phyloP scores from a whole-genome alignment of 2,113 vertebrate genomes.

The Diglossa brunneiventris region DNA sequence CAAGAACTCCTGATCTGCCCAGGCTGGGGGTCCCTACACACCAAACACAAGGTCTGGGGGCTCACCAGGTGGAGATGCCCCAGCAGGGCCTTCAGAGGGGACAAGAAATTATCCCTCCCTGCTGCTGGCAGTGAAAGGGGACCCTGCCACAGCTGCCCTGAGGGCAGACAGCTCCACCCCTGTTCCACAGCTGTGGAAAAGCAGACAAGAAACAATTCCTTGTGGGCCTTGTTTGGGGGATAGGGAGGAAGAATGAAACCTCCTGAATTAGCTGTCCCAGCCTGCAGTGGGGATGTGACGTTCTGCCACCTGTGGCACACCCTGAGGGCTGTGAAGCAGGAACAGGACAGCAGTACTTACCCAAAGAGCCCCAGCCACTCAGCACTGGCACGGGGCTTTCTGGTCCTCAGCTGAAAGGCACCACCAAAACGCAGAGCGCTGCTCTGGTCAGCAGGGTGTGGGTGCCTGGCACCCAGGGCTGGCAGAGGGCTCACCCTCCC shows the following conservation, averaged over 20 bases:
- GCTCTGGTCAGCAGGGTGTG: rapidly evolving
- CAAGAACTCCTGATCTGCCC: not conserved
- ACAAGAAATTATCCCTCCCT: not conserved
- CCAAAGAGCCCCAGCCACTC: not conserved
- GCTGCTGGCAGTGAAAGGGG: not conserved
- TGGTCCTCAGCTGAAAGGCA: not conserved
- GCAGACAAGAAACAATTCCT: not conserved
- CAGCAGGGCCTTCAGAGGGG: rapidly evolving
- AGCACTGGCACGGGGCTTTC: not conserved
- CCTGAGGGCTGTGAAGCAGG: not conserved
- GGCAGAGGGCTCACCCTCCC: not conserved
- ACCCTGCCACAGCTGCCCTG: not conserved
- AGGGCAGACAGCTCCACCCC: not conserved
- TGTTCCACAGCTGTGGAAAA: rapidly evolving
- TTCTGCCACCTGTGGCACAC: not conserved
- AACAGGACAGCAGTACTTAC: not conserved
- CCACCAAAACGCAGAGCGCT: not conserved
- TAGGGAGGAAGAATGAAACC: not conserved
- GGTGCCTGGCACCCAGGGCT: not conserved
- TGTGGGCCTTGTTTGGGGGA: rapidly evolving
- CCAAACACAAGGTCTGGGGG: not conserved
- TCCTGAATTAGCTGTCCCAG: not conserved
- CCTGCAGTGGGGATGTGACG: not conserved
- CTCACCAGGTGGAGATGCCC: not conserved
- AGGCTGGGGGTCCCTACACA: no score